phyloP scores from a whole-genome alignment of 2,113 vertebrate genomes.

The Mirza zaza region DNA sequence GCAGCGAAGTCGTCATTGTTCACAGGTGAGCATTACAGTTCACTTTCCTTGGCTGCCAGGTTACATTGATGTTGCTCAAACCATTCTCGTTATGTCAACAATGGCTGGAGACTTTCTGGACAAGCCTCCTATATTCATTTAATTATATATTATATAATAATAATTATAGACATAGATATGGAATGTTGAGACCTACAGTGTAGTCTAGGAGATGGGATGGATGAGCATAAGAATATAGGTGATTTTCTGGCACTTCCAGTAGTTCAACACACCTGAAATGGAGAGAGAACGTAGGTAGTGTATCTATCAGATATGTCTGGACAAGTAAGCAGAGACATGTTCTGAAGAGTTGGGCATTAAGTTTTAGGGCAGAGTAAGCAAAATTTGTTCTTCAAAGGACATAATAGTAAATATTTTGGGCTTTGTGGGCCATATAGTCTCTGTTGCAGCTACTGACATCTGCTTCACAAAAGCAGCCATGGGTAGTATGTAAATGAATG shows the following conservation, averaged over 20 bases:
- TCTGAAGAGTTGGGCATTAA: neutral
- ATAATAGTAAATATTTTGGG: neutral
- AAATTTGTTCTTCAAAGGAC: neutral
- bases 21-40: too few relatives aligned
- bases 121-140: neutral
- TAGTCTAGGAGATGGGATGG: neutral
- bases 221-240: too few relatives aligned
- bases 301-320: neutral
- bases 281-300: neutral
- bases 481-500: neutral
- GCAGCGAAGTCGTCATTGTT: too few relatives aligned
- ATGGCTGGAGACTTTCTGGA: too few relatives aligned
- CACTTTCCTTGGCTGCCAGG: too few relatives aligned
- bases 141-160: neutral
- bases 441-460: neutral
- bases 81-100: too few relatives aligned
- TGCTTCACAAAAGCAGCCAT: neutral
- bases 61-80: too few relatives aligned
- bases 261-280: neutral
- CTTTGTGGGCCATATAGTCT: neutral
- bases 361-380: neutral
- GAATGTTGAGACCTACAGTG: neutral
- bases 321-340: neutral
- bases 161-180: neutral
- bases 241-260: neutral